These are phyloP conservation scores for Momotus momota DNA, from an alignment of 2,797 vertebrate species.

Conservation along the genomic window DNA sequence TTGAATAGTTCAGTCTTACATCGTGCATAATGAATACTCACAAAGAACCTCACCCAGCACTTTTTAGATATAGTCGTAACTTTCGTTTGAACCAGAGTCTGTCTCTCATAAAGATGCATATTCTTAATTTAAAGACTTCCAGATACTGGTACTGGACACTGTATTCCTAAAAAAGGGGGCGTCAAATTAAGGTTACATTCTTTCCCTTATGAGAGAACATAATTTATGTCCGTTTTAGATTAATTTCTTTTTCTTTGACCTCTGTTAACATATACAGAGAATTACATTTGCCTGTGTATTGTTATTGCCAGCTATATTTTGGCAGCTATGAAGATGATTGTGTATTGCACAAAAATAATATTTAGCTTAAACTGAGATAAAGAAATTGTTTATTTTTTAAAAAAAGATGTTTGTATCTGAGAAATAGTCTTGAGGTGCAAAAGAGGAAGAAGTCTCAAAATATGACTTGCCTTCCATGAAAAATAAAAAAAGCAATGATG, in stretches of 20 bases:
- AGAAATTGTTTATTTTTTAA: not conserved
- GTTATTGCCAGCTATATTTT: slow-evolving; percentile 54
- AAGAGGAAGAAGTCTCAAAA: not conserved
- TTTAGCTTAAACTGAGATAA: slow-evolving; percentile 49
- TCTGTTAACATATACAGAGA: slow-evolving; percentile 50
- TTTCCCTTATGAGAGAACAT: not conserved
- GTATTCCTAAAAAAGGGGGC: not conserved
- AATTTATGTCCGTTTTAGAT: slow-evolving; percentile 26
- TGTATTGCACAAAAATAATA: slow-evolving; percentile 15
- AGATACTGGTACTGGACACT: slow-evolving; percentile 13
- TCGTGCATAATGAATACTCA: not conserved
- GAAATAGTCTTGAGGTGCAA: not conserved
- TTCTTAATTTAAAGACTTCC: slow-evolving; percentile 44
- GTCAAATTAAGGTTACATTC: slow-evolving; percentile 40
- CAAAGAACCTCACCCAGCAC: not conserved
- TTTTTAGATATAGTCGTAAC: not conserved
- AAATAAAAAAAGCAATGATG: not conserved
- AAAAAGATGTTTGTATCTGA: not conserved
- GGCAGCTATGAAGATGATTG: slow-evolving; percentile 17
- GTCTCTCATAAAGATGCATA: not conserved
- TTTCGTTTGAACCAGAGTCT: not conserved
- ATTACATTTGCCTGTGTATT: slow-evolving; percentile 52
- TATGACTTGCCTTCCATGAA: not conserved
- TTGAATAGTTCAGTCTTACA: not conserved
- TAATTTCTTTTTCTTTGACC: slow-evolving; percentile 29